Conservation (phyloP, 1,140 invertebrate species). For the Drosophila pruinosa region DNA sequence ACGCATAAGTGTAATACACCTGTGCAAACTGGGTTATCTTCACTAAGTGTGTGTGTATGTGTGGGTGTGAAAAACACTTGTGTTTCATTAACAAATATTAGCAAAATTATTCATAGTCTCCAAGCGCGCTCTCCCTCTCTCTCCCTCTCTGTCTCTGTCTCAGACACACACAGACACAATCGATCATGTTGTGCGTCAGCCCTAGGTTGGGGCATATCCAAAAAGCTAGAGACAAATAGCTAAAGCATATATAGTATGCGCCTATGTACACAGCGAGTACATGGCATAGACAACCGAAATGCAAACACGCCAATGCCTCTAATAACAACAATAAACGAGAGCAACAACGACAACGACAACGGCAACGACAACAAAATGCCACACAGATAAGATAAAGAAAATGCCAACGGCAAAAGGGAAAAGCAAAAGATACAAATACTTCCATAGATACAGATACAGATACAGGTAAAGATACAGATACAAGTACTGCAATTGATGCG, state of each 20-base stretch:
- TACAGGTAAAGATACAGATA: neutral
- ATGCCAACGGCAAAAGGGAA: conserved; percentile 1
- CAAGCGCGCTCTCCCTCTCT: neutral
- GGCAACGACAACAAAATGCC: conserved; percentile 29
- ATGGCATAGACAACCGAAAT: conserved; percentile 34
- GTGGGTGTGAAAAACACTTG: conserved; percentile 65
- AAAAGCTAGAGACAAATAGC: conserved; percentile 28
- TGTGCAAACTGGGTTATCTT: conserved; percentile 75
- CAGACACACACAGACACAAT: conserved; percentile 21
- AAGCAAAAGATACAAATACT: conserved; percentile 9
- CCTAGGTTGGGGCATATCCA: conserved; percentile 2
- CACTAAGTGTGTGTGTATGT: neutral
- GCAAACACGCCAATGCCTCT: conserved; percentile 37
- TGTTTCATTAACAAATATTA: conserved; percentile 73
- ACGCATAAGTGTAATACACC: conserved; percentile 43
- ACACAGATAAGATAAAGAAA: conserved; percentile 63
- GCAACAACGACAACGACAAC: conserved; percentile 15
- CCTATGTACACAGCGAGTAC: conserved; percentile 1
- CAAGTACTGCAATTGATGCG: neutral
- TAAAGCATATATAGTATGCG: conserved; percentile 12
- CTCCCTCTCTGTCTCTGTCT: neutral
- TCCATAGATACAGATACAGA: neutral
- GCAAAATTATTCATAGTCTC: conserved; percentile 72
- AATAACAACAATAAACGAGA: conserved; percentile 39
- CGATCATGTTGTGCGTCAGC: conserved; percentile 47